Base-by-base conservation (phyloP, 2,797 vertebrate species). In the Lycodopsis pacificus region DNA sequence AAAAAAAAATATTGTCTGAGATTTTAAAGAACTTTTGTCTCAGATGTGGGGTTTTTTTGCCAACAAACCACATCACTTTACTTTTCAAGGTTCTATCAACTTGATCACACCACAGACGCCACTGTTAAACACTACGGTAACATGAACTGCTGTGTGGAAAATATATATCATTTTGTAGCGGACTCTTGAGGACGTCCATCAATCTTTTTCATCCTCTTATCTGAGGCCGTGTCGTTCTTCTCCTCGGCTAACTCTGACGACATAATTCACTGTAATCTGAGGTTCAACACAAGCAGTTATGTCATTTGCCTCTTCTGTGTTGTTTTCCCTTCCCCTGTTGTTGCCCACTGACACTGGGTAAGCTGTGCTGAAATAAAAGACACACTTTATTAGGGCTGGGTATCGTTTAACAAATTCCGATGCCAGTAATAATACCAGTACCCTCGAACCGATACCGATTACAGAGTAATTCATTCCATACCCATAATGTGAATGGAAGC, bases 401-500 rank as follows among this genome's bases (percentile, higher is more conserved):
- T 27, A 15, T 38, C 36, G 36, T 38, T 38, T 38, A 9, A 38
- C 36, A 38, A 38, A 38, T 38, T 38, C 6, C 36, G 2, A 38
- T 54, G 12, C n/a, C 25, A 54, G 20, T 53, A 0, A 25, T 5
- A 9, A 51, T 51, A 20, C 49, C 49, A 25, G 51, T 53, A 53
- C 51, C 22, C 51, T 54, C 25, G 25, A 25, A 54, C 25, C 27
- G 22, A 54, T 4, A 25, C 51, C 51, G 22, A 27, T 53, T 7
- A 53, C 13, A 53, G 11, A 25, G 22, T 25, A 53, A n/a, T 53
- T 53, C 49, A 25, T 53, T 25, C n/a, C 22, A 53, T 25, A 53
- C 11, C n/a, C 0, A 22, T 25, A n/a, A 25, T 0, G 49, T 0
- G 22, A 53, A 53, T 34, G 17, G 46, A 48, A 7, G 46, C 15